Evolutionary conservation across 2,888 invertebrate species (phyloP), one percentile per base, ranked within the genome.

Genomic region (Adineta ricciae): DNA sequence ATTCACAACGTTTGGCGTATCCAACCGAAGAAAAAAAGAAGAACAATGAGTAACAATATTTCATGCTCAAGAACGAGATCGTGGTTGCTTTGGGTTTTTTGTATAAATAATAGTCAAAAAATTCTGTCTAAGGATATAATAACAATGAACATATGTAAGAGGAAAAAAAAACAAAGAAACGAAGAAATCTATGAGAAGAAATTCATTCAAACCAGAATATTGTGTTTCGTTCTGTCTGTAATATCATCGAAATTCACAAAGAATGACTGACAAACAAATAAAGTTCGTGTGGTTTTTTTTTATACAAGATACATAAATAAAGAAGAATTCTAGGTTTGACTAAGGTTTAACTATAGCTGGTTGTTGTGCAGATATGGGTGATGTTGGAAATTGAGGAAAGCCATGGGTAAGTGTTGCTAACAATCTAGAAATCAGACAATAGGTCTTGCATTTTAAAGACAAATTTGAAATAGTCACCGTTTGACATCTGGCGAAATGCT

Each of bases 401-500:
- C 78, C 78, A 78, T 41, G 78, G 41, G 78, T 78, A n/a, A 78
- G n/a, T 78, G 78, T 78, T n/a, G 38, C 24, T n/a, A 78, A 78
- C 41, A 78, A 78, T 0, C 78, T 78, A 41, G 46, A 46, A 46
- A 46, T 8, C 5, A 46, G 11, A 46, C 46, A 46, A 46, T 5
- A 46, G n/a, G n/a, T n/a, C n/a, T n/a, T n/a, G n/a, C n/a, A n/a
- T n/a, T n/a, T n/a, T n/a, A n/a, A n/a, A n/a, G n/a, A n/a, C n/a
- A n/a, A n/a, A n/a, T n/a, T n/a, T n/a, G n/a, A n/a, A n/a, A n/a
- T n/a, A n/a, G n/a, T n/a, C n/a, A 96, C 96, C 97, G 97, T 92
- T 97, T 97, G 88, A 99, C 98, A 92, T 99, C 99, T 1, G 98
- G 97, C 36, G 99, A 98, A 91, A 99, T 99, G 89, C 97, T 96